phyloP scores from a whole-genome alignment of 2,888 invertebrate species.

The Dexiosoma caninum region DNA sequence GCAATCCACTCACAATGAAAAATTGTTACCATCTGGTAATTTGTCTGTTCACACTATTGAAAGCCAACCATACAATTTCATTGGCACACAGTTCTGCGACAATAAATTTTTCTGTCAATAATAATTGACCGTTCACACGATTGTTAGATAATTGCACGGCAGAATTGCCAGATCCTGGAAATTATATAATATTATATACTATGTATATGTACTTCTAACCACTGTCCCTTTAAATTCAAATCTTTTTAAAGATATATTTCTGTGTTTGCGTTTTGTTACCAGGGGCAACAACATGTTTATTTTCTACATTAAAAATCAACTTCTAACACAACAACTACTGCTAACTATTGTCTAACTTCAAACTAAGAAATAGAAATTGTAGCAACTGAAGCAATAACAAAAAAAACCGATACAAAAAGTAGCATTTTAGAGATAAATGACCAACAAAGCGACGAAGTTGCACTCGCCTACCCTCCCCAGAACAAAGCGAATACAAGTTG shows the following conservation, averaged over 20 bases:
- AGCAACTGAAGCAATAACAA: background rate
- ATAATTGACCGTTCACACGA: too few relatives aligned
- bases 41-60: too few relatives aligned
- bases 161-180: too few relatives aligned
- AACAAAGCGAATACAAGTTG: slow-evolving; percentile 23
- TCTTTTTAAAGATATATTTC: slow-evolving; percentile 30
- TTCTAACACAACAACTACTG: slow-evolving; percentile 3
- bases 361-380: slow-evolving; percentile 2
- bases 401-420: slow-evolving; percentile 7
- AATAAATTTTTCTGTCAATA: too few relatives aligned
- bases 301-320: slow-evolving; percentile 15
- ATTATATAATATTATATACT: too few relatives aligned
- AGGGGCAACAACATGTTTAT: slow-evolving; percentile 39
- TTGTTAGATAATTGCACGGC: too few relatives aligned
- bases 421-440: slow-evolving; percentile 44
- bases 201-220: background rate
- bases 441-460: slow-evolving; percentile 31
- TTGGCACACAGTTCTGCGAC: too few relatives aligned
- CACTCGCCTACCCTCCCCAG: slow-evolving; percentile 5
- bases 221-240: slow-evolving; percentile 21
- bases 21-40: too few relatives aligned
- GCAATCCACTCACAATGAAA: too few relatives aligned
- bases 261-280: slow-evolving; percentile 32
- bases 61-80: too few relatives aligned
- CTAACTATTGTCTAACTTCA: slow-evolving; percentile 1